These are phyloP conservation scores for Hypselothyrea guttata DNA, from an alignment of 2,888 invertebrate species.

Conservation along the genomic window DNA sequence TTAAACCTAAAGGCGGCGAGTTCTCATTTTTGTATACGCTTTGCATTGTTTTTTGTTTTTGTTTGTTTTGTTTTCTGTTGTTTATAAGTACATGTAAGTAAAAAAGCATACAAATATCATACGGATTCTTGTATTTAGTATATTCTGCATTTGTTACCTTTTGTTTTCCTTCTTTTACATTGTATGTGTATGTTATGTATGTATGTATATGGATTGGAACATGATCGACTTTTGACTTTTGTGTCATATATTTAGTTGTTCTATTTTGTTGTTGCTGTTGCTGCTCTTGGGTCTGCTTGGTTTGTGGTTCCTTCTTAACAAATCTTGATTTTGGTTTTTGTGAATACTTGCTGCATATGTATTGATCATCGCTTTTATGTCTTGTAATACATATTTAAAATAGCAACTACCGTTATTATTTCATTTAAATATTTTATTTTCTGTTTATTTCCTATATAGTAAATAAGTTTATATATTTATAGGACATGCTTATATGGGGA, in stretches of 20 bases:
- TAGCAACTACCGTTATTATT: constrained; percentile 72
- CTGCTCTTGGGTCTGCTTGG: constrained; percentile 48
- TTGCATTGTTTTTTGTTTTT: too few species aligned
- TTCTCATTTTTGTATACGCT: constrained; percentile 18
- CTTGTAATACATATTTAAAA: constrained; percentile 75
- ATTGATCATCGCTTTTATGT: constrained; percentile 38
- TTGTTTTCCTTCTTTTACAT: constrained; percentile 15
- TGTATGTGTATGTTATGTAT: constrained; percentile 23
- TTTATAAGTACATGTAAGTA: constrained; percentile 51
- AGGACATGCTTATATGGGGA: constrained; percentile 50
- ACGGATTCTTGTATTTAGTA: constrained; percentile 41
- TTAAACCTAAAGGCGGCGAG: constrained; percentile 60
- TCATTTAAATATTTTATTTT: constrained; percentile 48
- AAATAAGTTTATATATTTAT: constrained; percentile 77
- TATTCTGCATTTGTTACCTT: constrained; percentile 13
- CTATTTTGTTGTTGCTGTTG: constrained; percentile 36
- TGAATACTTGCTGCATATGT: constrained; percentile 47
- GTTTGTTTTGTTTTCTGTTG: too few species aligned
- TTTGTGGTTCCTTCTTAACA: constrained; percentile 63
- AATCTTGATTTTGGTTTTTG: too few species aligned
- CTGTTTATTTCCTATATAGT: constrained; percentile 68
- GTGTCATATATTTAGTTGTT: constrained; percentile 28
- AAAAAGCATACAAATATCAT: constrained; percentile 73
- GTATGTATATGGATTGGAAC: constrained; percentile 42
- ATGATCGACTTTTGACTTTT: constrained; percentile 33